These are phyloP conservation scores for Nerophis ophidion DNA, from an alignment of 2,113 vertebrate genomes.

Conservation along the genomic window DNA sequence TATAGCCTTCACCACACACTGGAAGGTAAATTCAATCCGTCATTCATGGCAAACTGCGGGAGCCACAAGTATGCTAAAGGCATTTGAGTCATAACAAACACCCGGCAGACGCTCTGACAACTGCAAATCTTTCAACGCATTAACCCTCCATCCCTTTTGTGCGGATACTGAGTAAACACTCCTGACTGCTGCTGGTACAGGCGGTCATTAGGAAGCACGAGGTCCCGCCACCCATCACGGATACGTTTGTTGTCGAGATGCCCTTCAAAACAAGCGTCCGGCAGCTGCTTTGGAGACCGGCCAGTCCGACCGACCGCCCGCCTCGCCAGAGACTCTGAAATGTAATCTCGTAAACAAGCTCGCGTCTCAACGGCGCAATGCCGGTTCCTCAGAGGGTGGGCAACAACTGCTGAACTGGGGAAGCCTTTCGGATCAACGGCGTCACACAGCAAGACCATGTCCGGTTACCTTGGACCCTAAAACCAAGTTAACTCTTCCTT, in stretches of 20 bases:
- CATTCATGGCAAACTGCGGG: conserved; percentile 12
- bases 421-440: too few species aligned
- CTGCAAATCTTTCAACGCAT: conserved; percentile 12
- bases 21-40: conserved; percentile 13
- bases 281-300: conserved; percentile 40
- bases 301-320: conserved; percentile 1
- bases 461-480: too few species aligned
- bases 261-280: conserved; percentile 44
- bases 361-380: background rate
- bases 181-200: conserved; percentile 11
- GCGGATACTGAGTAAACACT: conserved; percentile 1
- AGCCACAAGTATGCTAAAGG: conserved; percentile 7
- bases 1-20: conserved; percentile 1
- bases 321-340: background rate
- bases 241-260: conserved; percentile 47
- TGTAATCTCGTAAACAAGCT: conserved; percentile 1
- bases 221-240: conserved; percentile 18
- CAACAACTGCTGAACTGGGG: too few species aligned
- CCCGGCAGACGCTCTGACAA: background rate
- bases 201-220: conserved; percentile 11
- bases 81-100: conserved; percentile 14
- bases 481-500: too few species aligned
- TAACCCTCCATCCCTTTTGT: conserved; percentile 7
- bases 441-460: too few species aligned
- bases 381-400: background rate